These are phyloP conservation scores for Watsonalla cultraria DNA, from an alignment of 2,888 invertebrate species.

Conservation along the genomic window DNA sequence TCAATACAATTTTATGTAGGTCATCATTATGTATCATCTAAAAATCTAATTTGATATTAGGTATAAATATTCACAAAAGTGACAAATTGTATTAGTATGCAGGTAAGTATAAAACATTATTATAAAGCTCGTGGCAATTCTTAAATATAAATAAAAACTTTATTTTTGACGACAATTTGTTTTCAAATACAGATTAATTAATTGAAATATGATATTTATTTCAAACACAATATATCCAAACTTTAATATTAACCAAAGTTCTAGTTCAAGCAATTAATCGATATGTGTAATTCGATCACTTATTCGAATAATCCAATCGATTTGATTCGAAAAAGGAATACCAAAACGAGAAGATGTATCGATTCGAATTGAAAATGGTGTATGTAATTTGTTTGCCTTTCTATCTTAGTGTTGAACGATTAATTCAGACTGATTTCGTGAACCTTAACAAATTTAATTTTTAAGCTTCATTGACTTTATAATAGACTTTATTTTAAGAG, in stretches of 20 bases:
- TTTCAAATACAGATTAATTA: no score
- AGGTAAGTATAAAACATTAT: no score
- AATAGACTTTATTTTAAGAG: slow-evolving; percentile 6
- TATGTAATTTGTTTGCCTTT: slow-evolving; percentile 71
- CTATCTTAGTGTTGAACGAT: slow-evolving; percentile 51
- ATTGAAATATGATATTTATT: no score
- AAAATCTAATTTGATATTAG: no score
- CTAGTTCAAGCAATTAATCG: not conserved
- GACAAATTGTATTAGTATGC: no score
- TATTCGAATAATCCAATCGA: not conserved
- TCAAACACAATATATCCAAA: no score
- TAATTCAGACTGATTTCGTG: slow-evolving; percentile 67
- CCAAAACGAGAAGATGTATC: slow-evolving; percentile 35
- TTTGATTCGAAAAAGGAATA: slow-evolving; percentile 27
- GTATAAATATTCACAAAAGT: no score
- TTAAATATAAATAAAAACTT: no score
- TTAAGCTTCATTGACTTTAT: not conserved
- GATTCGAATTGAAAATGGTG: slow-evolving; percentile 60
- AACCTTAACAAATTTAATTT: slow-evolving; percentile 20
- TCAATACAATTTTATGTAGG: no score
- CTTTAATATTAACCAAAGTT: not conserved
- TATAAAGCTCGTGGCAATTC: no score
- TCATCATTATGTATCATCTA: no score
- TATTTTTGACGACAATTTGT: no score
- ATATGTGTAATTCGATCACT: not conserved